A percentile compares a stretch with the other conserved stretches of the same genome.
Evolutionary conservation across 2,888 invertebrate species (phyloP).

Genomic region (Aspidapion aeneum): DNA sequence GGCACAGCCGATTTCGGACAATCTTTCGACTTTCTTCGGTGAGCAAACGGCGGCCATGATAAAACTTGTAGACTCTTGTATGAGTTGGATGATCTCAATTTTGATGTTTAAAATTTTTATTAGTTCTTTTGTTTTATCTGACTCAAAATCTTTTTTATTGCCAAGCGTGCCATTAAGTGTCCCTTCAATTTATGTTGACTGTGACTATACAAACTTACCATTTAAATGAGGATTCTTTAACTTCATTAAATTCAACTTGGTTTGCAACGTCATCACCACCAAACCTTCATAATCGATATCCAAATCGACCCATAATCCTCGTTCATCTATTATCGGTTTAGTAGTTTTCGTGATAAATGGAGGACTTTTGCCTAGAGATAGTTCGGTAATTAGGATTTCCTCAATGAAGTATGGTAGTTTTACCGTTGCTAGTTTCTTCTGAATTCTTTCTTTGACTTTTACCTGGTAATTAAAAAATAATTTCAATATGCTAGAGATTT

Average conservation of each 20-base stretch:
- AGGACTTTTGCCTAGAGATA: slow-evolving; percentile 67
- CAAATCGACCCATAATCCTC: slow-evolving; percentile 87
- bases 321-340: slow-evolving; percentile 68
- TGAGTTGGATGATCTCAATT: too few species aligned
- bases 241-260: slow-evolving; percentile 81
- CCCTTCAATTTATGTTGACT: too few species aligned
- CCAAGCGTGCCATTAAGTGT: too few species aligned
- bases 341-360: slow-evolving; percentile 62
- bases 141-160: too few species aligned
- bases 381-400: slow-evolving; percentile 69
- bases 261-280: slow-evolving; percentile 78
- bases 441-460: slow-evolving; percentile 72
- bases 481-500: neutral
- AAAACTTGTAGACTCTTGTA: too few species aligned
- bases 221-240: slow-evolving; percentile 47
- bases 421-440: slow-evolving; percentile 81
- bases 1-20: too few species aligned
- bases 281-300: slow-evolving; percentile 77
- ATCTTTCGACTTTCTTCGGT: too few species aligned
- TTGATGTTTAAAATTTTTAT: too few species aligned
- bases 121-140: too few species aligned
- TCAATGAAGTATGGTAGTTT: slow-evolving; percentile 89
- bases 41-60: too few species aligned
- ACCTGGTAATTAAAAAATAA: neutral
- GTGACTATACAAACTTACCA: slow-evolving; percentile 28